Conservation (phyloP, 1,140 invertebrate genomes). For the Proales similis region DNA sequence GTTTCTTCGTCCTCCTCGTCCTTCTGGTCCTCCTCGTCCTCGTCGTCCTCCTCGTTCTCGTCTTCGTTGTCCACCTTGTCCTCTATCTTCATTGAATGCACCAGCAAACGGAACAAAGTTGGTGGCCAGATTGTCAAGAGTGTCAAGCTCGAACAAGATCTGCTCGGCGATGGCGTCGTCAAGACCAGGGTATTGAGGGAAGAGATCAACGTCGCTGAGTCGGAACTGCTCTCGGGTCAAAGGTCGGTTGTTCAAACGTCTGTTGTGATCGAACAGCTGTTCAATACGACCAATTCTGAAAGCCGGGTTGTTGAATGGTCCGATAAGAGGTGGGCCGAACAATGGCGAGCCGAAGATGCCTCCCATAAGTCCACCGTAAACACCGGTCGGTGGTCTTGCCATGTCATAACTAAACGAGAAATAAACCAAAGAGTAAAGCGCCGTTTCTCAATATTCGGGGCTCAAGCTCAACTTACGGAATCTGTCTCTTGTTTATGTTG, state of each 20-base stretch:
- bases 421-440: background rate
- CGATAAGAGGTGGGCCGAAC: conserved; percentile 22
- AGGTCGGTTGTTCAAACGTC: conserved; percentile 12
- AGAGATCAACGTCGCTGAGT: conserved; percentile 25
- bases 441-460: background rate
- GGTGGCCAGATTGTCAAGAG: no score
- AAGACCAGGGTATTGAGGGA: no score
- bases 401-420: conserved; percentile 11
- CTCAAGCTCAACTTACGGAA: background rate
- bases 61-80: no score
- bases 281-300: conserved; percentile 32
- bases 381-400: conserved; percentile 21
- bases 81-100: no score
- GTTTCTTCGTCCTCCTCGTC: no score
- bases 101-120: no score
- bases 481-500: conserved; percentile 21
- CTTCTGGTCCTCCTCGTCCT: no score
- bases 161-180: no score
- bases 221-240: conserved; percentile 2
- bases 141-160: no score
- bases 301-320: conserved; percentile 33
- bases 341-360: conserved; percentile 31
- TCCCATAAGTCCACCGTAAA: conserved; percentile 20
- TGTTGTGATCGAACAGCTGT: conserved; percentile 25
- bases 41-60: no score